These are phyloP conservation scores for Gallinago solitaria DNA, from an alignment of 2,797 vertebrate species.

Conservation along the genomic window DNA sequence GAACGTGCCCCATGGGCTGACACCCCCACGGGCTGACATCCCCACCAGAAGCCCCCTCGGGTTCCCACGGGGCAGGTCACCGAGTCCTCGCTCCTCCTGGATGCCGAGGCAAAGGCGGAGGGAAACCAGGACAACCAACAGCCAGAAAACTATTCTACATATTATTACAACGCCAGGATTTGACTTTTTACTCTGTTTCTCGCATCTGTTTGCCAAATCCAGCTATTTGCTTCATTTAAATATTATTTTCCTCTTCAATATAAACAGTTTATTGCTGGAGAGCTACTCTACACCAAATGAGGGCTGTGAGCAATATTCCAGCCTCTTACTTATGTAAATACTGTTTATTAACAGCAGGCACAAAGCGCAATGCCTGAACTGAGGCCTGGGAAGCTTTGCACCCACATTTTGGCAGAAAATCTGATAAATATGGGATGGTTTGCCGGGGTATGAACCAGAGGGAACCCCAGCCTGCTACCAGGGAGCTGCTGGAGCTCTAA, in stretches of 20 bases:
- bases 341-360: background rate
- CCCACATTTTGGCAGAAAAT: background rate
- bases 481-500: background rate
- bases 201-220: conserved; percentile 8
- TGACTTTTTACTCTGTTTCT: background rate
- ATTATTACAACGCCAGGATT: background rate
- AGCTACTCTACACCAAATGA: conserved; percentile 22
- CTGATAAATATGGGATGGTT: background rate
- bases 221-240: conserved; percentile 27
- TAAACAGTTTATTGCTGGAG: conserved; percentile 42
- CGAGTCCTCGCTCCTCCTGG: background rate
- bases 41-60: background rate
- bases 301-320: conserved; percentile 32
- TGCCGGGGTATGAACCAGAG: background rate
- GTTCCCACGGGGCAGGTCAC: background rate
- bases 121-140: background rate
- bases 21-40: background rate
- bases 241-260: background rate
- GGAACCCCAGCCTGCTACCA: background rate
- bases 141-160: background rate
- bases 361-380: background rate
- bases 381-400: background rate
- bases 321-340: conserved; percentile 56
- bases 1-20: background rate
- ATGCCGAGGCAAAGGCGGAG: background rate